A percentile compares a stretch with the other conserved stretches of the same genome.
These are phyloP conservation scores for Pammene fasciana DNA, from an alignment of 2,888 invertebrate species.

Conservation along the genomic window DNA sequence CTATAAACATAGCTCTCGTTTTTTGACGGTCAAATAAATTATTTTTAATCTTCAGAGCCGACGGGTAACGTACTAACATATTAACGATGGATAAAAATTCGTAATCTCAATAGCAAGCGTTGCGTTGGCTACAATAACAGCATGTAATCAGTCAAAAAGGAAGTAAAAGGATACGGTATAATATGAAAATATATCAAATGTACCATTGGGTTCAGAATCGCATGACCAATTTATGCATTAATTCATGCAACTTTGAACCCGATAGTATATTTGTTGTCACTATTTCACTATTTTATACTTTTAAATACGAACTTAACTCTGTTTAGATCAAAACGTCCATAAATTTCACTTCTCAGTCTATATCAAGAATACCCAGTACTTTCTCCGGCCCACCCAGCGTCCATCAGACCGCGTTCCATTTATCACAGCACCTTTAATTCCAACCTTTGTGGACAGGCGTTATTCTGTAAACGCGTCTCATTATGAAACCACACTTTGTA, in stretches of 20 bases:
- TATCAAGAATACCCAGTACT: slow-evolving; percentile 48
- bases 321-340: neutral
- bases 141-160: neutral
- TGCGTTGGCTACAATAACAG: neutral
- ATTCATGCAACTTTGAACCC: too few relatives aligned
- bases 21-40: slow-evolving; percentile 75
- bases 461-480: slow-evolving; percentile 81
- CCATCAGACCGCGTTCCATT: slow-evolving; percentile 60
- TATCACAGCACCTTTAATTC: slow-evolving; percentile 74
- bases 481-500: slow-evolving; percentile 80
- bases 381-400: slow-evolving; percentile 52
- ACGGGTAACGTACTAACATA: slow-evolving; percentile 25
- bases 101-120: slow-evolving; percentile 16
- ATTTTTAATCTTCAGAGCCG: slow-evolving; percentile 60
- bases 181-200: neutral
- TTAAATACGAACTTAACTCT: neutral
- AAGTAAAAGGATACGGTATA: neutral
- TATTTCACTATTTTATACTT: too few relatives aligned
- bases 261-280: neutral
- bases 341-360: neutral
- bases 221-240: too few relatives aligned
- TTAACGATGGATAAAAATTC: slow-evolving; percentile 20
- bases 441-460: slow-evolving; percentile 78
- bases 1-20: slow-evolving; percentile 70
- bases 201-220: too few relatives aligned